Base-by-base conservation (phyloP, 2,797 vertebrate genomes). In the Microhierax caerulescens region DNA sequence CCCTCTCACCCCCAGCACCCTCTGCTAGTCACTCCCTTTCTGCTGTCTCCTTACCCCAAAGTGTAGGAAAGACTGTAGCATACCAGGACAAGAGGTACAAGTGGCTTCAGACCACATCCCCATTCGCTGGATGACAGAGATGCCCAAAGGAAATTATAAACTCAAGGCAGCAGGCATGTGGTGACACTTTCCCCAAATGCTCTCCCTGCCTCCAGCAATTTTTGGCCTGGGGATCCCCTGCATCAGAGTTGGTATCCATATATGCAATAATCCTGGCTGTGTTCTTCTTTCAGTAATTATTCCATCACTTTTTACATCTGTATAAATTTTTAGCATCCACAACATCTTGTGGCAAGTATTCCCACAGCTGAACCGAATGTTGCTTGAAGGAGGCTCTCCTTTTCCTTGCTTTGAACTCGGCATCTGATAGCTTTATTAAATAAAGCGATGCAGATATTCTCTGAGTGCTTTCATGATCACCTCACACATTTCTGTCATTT, bases 371-470 rank as follows among this genome's bases (percentile, higher is more conserved):
- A 93, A 68, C 0, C 13, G 34, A 45, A 16, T 32, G 16, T 75
- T 64, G 12, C 64, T 74, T 64, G 39, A 90, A 68, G 53, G 45
- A 74, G 23, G 9, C 15, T 93, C 68, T 88, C 36, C 20, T 91
- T 90, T 85, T 83, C 25, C 60, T 91, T 77, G 16, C 60, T 91
- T 82, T 93, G 75, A 93, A 80, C 36, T 80, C 39, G 41, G 39
- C 59, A 83, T 30, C 61, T 89, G 75, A 36, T 79, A 24, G 14
- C 32, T 82, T 91, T 76, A 43, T 43, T 78, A 83, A 88, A 50
- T 63, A 61, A 82, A 16, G 20, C 13, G 20, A 34, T 36, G 25
- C 27, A 20, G 24, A 25, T 47, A 73, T n/a, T 54, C 13, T 85
- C 13, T 17, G 10, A 73, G 21, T 61, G 9, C 43, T 87, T 86